Percentiles rank a stretch among this genome's conserved stretches.
These are phyloP conservation scores for Drosophila basisetae DNA, from an alignment of 2,888 invertebrate genomes.

Conservation along the genomic window DNA sequence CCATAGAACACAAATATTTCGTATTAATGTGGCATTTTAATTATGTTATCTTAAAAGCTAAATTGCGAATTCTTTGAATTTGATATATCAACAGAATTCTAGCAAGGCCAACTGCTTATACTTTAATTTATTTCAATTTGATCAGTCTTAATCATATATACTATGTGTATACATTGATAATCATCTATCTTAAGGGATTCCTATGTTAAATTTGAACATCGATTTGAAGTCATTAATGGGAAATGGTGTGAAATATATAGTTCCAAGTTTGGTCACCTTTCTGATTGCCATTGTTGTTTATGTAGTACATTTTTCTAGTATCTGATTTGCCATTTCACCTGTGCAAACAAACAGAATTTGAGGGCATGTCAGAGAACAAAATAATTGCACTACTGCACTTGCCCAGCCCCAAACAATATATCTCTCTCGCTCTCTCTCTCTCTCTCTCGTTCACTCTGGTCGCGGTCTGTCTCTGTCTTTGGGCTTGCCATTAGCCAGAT, in stretches of 20 bases:
- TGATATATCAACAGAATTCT: background rate
- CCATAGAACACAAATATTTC: background rate
- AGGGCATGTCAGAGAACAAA: constrained; percentile 27
- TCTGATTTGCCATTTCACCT: constrained; percentile 43
- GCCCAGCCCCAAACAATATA: no score
- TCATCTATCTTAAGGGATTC: background rate
- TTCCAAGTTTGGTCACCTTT: constrained; percentile 10
- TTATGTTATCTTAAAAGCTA: background rate
- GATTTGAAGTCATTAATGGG: background rate
- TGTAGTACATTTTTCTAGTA: constrained; percentile 33
- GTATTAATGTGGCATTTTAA: background rate
- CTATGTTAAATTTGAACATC: background rate
- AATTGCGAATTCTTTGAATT: background rate
- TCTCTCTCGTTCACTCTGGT: background rate
- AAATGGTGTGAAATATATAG: constrained; percentile 9
- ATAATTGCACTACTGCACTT: constrained; percentile 41
- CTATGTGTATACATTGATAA: background rate
- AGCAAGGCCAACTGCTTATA: background rate
- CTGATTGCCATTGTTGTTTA: constrained; percentile 24
- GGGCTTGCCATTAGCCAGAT: constrained; percentile 60
- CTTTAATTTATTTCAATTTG: no score
- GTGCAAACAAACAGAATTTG: constrained; percentile 35
- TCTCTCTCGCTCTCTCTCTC: background rate
- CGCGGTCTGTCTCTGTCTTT: background rate
- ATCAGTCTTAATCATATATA: background rate